A percentile compares a stretch with the other conserved stretches of the same genome.
These are phyloP conservation scores for Gavialis gangeticus DNA, from an alignment of 2,113 vertebrate species.

Conservation along the genomic window DNA sequence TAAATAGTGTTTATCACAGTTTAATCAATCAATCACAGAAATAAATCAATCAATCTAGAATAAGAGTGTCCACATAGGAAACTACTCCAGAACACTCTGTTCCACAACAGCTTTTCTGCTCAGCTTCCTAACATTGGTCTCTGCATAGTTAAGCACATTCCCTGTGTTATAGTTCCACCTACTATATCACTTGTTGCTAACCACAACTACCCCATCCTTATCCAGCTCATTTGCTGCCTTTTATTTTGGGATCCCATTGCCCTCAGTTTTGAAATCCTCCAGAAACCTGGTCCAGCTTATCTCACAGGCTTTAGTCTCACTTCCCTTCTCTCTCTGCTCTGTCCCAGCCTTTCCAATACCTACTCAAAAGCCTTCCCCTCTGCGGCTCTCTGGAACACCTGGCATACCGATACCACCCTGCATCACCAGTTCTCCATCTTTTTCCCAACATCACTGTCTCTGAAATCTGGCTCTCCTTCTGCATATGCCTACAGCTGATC, in stretches of 20 bases:
- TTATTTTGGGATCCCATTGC: not conserved
- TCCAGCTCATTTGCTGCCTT: not conserved
- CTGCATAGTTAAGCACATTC: not conserved
- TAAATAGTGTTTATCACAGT: constrained; percentile 78
- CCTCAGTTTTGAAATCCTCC: not conserved
- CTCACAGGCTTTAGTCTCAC: not conserved
- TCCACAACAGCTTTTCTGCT: constrained; percentile 71
- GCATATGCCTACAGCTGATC: not conserved
- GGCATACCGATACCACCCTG: too few relatives aligned
- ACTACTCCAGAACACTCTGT: constrained; percentile 70
- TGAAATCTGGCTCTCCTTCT: not conserved
- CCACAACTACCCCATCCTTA: not conserved
- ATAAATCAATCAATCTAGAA: constrained; percentile 74
- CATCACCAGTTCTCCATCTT: not conserved
- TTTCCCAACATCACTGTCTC: not conserved
- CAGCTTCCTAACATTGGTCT: constrained; percentile 13
- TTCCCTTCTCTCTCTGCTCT: not conserved
- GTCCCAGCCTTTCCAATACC: too few relatives aligned
- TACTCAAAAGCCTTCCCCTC: not conserved
- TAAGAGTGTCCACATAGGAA: constrained; percentile 62
- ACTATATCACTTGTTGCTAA: not conserved
- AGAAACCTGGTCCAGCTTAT: not conserved
- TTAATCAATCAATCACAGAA: too few relatives aligned
- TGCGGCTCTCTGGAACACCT: too few relatives aligned
- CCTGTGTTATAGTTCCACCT: constrained; percentile 52